phyloP scores from a whole-genome alignment of 2,888 invertebrate species.

The Entomobrya proxima region DNA sequence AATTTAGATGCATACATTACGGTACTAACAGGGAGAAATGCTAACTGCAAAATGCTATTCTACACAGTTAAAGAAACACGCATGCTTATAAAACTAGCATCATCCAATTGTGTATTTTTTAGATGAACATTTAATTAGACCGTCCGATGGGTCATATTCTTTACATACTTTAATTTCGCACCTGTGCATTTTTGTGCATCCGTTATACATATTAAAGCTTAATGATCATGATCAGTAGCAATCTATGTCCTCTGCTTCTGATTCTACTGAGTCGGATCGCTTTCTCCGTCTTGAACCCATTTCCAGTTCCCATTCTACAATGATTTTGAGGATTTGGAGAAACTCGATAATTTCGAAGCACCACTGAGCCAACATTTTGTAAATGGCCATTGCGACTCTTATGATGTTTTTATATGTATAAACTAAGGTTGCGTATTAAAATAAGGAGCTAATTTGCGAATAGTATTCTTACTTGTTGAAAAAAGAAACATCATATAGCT shows the following conservation, averaged over 20 bases:
- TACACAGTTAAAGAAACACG: too few species aligned
- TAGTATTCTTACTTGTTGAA: background rate
- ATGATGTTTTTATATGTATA: too few species aligned
- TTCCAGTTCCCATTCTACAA: slow-evolving; percentile 64
- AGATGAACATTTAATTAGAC: slow-evolving; percentile 15
- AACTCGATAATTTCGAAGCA: slow-evolving; percentile 63
- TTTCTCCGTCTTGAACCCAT: slow-evolving; percentile 29
- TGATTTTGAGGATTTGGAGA: slow-evolving; percentile 57
- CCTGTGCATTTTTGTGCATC: background rate
- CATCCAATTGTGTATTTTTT: too few species aligned
- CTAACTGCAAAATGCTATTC: background rate
- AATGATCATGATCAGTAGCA: background rate
- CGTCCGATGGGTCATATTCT: background rate
- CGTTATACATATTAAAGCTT: too few species aligned
- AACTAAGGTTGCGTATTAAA: too few species aligned
- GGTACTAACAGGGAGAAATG: background rate
- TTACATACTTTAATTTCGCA: background rate
- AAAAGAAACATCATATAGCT: background rate
- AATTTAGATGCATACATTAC: too few species aligned
- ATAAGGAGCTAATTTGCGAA: background rate
- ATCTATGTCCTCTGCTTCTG: background rate
- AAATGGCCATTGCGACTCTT: too few species aligned
- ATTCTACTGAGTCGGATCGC: background rate
- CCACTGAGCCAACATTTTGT: slow-evolving; percentile 59
- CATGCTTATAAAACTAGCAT: too few species aligned